A percentile compares a stretch with the other conserved stretches of the same genome.
Conservation (phyloP, 2,113 vertebrate genomes). For the Sula dactylatra region DNA sequence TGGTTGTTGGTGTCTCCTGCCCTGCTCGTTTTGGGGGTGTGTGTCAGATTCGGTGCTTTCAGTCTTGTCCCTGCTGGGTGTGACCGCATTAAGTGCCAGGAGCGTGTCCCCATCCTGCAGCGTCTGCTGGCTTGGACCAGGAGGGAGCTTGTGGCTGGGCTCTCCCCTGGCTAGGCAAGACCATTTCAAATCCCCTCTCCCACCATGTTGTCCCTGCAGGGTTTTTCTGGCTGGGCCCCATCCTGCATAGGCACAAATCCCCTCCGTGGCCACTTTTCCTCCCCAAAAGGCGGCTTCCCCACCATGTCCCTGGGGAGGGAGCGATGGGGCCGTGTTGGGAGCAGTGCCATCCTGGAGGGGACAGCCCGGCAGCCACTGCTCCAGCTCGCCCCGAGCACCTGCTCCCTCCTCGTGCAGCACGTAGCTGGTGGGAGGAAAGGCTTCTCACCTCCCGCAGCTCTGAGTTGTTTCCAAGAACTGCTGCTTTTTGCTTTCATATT, state of each 20-base stretch:
- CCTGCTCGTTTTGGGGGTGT: rapidly evolving
- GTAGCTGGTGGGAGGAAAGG: not conserved
- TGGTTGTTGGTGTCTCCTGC: not conserved
- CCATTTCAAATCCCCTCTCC: not conserved
- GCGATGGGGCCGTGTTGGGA: rapidly evolving
- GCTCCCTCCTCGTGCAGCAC: rapidly evolving
- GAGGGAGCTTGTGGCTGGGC: not conserved
- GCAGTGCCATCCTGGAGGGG: not conserved
- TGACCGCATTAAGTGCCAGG: rapidly evolving
- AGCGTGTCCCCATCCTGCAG: not conserved
- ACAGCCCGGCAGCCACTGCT: rapidly evolving
- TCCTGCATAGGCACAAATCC: not conserved
- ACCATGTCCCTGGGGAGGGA: not conserved
- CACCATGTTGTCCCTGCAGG: not conserved
- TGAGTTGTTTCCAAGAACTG: constrained; percentile 1
- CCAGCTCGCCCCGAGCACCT: not conserved
- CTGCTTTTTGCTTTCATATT: rapidly evolving
- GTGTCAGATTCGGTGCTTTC: rapidly evolving
- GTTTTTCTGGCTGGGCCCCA: not conserved
- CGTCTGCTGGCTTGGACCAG: rapidly evolving
- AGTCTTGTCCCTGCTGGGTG: rapidly evolving
- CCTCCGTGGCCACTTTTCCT: rapidly evolving
- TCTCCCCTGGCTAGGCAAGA: not conserved
- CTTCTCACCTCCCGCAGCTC: not conserved
- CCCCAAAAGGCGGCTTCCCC: not conserved